Evolutionary conservation across 2,888 invertebrate species (phyloP), one percentile per base, ranked within the genome.

Genomic region (Sphecodes monilicornis): DNA sequence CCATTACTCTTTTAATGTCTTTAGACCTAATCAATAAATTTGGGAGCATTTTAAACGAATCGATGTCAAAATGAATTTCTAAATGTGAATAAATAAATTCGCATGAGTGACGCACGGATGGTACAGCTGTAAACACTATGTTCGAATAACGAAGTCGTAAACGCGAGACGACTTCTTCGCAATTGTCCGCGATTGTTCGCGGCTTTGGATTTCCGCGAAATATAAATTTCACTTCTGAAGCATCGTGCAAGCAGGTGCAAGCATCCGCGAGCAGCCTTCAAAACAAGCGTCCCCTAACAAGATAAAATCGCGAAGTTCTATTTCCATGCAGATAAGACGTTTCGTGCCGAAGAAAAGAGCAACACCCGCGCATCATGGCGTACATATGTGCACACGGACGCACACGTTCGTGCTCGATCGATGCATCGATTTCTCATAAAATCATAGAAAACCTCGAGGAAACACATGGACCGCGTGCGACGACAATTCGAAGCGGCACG

Each of bases 381-480:
- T 50, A 0, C 50, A 8, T 8, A 16, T 22, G 22, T 22, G 22
- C 50, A 22, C 50, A 8, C 22, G 22, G 8, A 57, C n/a, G 69
- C 68, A 50, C 43, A 26, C 22, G 39, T n/a, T 54, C 6, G 32
- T 2, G 64, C 16, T 26, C 43, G 46, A 46, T 84, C 84, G 73
- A 84, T 84, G 54, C 29, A 76, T 76, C 84, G 84, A 79, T 76
- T 66, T 66, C 77, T 66, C 70, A 16, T 64, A 76, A 76, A 83
- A 85, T 83, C 83, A 16, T 74, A 32, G 70, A 50, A n/a, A 70
- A 57, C 18, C 70, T 43, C 8, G 54, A 60, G 70, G 74, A 76
- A 43, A 73, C 36, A 11, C 43, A 13, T 22, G 29, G 11, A 46
- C 11, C n/a, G 60, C 54, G 43, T 11, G 64, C 72, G 13, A 36